Conservation (phyloP, 2,113 vertebrate genomes). For the Craseonycteris thonglongyai region DNA sequence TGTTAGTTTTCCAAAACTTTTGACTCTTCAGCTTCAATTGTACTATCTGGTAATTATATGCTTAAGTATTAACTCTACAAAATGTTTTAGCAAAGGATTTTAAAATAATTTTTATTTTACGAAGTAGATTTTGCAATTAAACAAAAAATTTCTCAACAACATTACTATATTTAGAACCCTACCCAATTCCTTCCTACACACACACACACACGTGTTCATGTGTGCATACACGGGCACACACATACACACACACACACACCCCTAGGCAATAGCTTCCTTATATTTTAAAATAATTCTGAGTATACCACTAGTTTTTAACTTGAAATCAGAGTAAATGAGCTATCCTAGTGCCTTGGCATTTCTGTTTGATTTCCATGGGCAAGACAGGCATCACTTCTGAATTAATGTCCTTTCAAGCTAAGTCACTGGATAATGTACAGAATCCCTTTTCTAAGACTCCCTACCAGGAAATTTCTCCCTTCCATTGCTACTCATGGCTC, state of each 20-base stretch:
- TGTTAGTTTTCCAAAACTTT: not conserved
- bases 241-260: not conserved
- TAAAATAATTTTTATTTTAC: not conserved
- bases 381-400: not conserved
- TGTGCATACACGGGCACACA: not conserved
- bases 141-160: not conserved
- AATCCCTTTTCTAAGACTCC: not conserved
- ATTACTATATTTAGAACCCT: not conserved
- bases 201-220: not conserved
- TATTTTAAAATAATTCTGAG: not conserved
- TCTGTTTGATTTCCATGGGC: not conserved
- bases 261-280: not conserved
- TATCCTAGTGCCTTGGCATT: not conserved
- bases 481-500: not conserved
- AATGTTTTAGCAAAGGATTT: not conserved
- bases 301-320: not conserved
- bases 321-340: not conserved
- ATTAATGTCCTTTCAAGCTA: not conserved
- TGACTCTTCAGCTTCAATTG: not conserved
- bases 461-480: not conserved
- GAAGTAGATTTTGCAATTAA: not conserved
- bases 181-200: not conserved
- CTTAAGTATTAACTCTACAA: not conserved
- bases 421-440: not conserved
- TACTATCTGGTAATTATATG: not conserved